Evolutionary conservation across 92 coral and sea anemone species (phyloP), one percentile per base, ranked within the genome.

Genomic region (Nematostella vectensis): DNA sequence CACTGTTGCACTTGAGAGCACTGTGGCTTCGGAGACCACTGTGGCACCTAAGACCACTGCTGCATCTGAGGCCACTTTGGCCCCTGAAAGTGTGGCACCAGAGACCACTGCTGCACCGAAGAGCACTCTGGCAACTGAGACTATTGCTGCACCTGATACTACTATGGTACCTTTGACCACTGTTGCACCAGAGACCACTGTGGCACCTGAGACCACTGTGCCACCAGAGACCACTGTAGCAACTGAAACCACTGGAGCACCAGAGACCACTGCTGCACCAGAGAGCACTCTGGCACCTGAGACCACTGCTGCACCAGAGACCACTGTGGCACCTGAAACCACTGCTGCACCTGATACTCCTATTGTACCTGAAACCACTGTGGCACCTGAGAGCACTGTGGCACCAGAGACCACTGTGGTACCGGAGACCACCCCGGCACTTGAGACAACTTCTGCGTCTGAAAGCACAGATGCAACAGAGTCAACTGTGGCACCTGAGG

Each of bases 91-190:
- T 29, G 25, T 8, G n/a, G 48, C 49, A 2, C 43, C 29, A 13
- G n/a, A n/a, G n/a, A 49, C 48, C 47, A 27, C 62, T 3, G 59
- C 71, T n/a, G 50, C 62, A 65, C 25, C 55, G 3, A 13, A 25
- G 25, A 29, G 1, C 11, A 36, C 11, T 11, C 26, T 40, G 1
- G 29, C 59, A 23, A 40, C 37, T 23, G 38, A 36, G 15, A 19
- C 51, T 4, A 45, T 22, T 10, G 51, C 51, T 45, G 51, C 51
- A 45, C 51, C 51, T 45, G 51, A 45, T 9, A 17, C 21, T 4
- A 11, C 24, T 27, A n/a, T n/a, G n/a, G n/a, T n/a, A n/a, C n/a
- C n/a, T n/a, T n/a, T n/a, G n/a, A 11, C 51, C 11, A 45, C 51
- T 10, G 51, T 20, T 45, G 44, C 24, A 48, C 47, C 45, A 23